Evolutionary conservation across 2,797 vertebrate genomes (phyloP).

Genomic region (Chiroxiphia lanceolata): DNA sequence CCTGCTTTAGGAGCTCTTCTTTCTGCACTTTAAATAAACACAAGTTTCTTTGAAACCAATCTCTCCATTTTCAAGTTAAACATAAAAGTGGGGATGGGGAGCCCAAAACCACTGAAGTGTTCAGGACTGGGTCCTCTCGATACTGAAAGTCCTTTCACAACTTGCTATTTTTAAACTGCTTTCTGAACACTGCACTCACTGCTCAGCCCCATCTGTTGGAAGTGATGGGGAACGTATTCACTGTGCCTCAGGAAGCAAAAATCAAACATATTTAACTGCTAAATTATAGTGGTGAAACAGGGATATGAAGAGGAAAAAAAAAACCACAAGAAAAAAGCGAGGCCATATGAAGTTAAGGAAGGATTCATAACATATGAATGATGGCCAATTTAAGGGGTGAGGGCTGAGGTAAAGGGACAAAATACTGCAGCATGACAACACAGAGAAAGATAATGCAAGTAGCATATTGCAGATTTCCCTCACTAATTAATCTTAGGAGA

Average conservation of each 20-base stretch:
- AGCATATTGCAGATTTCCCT: neutral
- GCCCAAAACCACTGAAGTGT: neutral
- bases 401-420: neutral
- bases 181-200: neutral
- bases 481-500: neutral
- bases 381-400: neutral
- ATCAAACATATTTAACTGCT: neutral
- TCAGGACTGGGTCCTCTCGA: neutral
- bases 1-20: neutral
- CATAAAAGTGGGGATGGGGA: neutral
- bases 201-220: constrained; percentile 37
- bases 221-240: neutral
- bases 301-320: neutral
- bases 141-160: neutral
- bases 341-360: neutral
- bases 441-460: neutral
- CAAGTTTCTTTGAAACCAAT: neutral
- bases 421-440: neutral
- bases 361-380: neutral
- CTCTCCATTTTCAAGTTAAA: neutral
- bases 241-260: neutral
- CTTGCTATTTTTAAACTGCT: neutral
- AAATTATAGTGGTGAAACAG: neutral
- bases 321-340: neutral
- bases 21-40: constrained; percentile 42